phyloP scores from a whole-genome alignment of 2,888 invertebrate genomes.

The Conistra vaccinii region DNA sequence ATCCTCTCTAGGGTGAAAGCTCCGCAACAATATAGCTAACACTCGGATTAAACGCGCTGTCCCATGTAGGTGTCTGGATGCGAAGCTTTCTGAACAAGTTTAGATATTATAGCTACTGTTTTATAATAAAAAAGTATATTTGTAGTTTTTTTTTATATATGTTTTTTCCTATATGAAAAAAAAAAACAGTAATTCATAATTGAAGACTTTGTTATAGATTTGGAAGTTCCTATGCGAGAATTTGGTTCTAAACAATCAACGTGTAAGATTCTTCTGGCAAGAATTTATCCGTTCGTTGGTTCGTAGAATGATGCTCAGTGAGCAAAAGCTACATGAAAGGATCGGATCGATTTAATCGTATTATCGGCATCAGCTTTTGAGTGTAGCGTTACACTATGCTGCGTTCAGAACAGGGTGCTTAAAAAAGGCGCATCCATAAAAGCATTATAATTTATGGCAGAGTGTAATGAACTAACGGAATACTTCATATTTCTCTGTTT shows the following conservation, averaged over 20 bases:
- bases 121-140: background rate
- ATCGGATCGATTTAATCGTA: slow-evolving; percentile 35
- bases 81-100: background rate
- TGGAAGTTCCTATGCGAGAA: background rate
- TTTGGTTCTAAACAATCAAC: slow-evolving; percentile 22
- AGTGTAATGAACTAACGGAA: background rate
- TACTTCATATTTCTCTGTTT: background rate
- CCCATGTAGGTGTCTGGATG: background rate
- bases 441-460: background rate
- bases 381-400: background rate
- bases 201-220: too few relatives aligned
- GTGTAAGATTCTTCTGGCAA: slow-evolving; percentile 7
- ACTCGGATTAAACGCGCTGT: slow-evolving; percentile 36
- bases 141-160: background rate
- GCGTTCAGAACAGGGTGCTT: background rate
- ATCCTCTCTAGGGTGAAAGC: slow-evolving; percentile 19
- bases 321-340: slow-evolving; percentile 39
- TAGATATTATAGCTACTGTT: background rate
- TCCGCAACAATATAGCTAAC: slow-evolving; percentile 57
- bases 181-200: too few relatives aligned
- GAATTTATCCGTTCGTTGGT: slow-evolving; percentile 36
- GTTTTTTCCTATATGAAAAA: too few relatives aligned
- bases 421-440: background rate
- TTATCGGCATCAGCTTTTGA: slow-evolving; percentile 26
- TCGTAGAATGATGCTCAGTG: slow-evolving; percentile 35